phyloP scores from a whole-genome alignment of 2,888 invertebrate genomes.

The Anthrax anthrax region DNA sequence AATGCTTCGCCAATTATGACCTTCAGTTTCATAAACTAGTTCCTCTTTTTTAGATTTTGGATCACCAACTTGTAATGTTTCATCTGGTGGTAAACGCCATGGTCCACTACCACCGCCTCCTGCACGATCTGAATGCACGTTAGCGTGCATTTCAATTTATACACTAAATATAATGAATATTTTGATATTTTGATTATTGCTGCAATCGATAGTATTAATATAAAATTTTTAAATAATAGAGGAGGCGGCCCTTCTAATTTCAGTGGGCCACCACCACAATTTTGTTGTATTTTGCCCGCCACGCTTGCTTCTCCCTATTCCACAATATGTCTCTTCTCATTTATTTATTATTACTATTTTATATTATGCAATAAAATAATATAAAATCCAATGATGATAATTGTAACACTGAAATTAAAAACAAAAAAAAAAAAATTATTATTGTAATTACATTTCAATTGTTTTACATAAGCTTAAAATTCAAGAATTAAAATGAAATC shows the following conservation, averaged over 20 bases:
- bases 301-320: constrained; percentile 41
- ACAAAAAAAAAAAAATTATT: too few relatives aligned
- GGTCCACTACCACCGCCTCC: constrained; percentile 48
- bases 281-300: constrained; percentile 29
- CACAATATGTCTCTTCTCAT: neutral
- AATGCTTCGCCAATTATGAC: constrained; percentile 81
- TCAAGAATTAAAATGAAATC: too few relatives aligned
- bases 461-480: too few relatives aligned
- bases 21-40: constrained; percentile 61
- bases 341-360: too few relatives aligned
- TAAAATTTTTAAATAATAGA: neutral
- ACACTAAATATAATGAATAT: neutral
- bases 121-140: constrained; percentile 75
- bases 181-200: too few relatives aligned
- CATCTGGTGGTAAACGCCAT: constrained; percentile 85
- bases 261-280: constrained; percentile 20
- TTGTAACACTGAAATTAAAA: neutral
- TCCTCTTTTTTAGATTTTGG: constrained; percentile 71
- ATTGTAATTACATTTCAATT: neutral
- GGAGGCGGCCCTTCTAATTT: constrained; percentile 35
- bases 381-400: too few relatives aligned
- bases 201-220: neutral
- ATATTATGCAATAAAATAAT: too few relatives aligned
- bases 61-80: constrained; percentile 81
- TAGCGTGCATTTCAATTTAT: constrained; percentile 59